phyloP scores from a whole-genome alignment of 2,797 vertebrate species.

The Antennarius maculatus region DNA sequence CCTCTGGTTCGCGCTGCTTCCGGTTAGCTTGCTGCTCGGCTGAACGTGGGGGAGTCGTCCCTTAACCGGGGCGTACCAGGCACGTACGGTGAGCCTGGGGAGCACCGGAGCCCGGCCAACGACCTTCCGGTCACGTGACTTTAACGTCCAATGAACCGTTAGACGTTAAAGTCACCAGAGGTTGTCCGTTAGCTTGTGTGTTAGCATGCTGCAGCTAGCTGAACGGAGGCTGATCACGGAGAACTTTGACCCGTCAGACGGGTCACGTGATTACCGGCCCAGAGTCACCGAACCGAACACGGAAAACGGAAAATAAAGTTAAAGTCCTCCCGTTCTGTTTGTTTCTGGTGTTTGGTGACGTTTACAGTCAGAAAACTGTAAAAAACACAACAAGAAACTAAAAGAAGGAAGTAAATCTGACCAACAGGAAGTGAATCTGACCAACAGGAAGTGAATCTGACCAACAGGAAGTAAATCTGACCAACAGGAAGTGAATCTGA shows the following conservation, averaged over 20 bases:
- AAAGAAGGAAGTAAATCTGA: too few relatives aligned
- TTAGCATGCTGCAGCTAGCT: constrained; percentile 1
- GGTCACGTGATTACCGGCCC: too few relatives aligned
- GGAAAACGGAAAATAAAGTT: too few relatives aligned
- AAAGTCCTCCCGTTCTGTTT: too few relatives aligned
- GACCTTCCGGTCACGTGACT: not conserved
- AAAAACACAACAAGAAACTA: too few relatives aligned
- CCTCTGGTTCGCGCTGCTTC: rapidly evolving
- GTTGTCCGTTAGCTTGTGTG: not conserved
- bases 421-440: too few relatives aligned
- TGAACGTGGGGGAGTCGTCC: constrained; percentile 8
- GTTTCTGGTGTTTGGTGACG: too few relatives aligned
- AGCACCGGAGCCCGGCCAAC: not conserved
- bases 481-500: too few relatives aligned
- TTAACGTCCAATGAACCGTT: not conserved
- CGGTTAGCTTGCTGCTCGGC: rapidly evolving
- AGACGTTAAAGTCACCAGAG: not conserved
- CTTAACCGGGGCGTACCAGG: constrained; percentile 39
- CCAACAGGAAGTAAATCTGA: too few relatives aligned
- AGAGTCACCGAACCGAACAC: too few relatives aligned
- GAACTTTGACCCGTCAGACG: constrained; percentile 18
- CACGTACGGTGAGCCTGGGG: constrained; percentile 6
- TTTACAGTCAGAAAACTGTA: too few relatives aligned
- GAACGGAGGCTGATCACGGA: not conserved
- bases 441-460: too few relatives aligned